phyloP scores from a whole-genome alignment of 1,140 invertebrate genomes.

The Trinorchestia longiramus region DNA sequence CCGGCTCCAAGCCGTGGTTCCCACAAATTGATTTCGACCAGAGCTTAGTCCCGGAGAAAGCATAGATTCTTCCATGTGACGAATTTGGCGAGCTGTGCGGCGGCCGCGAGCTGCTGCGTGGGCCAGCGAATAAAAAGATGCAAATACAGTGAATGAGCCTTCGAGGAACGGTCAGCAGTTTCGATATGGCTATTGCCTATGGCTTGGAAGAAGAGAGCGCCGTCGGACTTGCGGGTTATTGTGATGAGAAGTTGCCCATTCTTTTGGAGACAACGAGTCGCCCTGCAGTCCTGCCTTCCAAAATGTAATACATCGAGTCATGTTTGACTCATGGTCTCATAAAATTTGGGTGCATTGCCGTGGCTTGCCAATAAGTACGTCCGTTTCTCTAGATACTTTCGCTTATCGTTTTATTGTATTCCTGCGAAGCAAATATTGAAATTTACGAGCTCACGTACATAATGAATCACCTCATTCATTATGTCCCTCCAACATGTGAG shows the following conservation, averaged over 20 bases:
- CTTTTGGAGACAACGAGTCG: not conserved
- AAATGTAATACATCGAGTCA: not conserved
- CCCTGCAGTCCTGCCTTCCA: not conserved
- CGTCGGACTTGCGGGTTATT: not conserved
- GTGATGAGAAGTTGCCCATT: conserved; percentile 6
- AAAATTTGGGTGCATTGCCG: not conserved
- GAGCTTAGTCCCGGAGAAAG: not conserved
- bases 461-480: not conserved
- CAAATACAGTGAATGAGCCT: conserved; percentile 11
- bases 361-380: not conserved
- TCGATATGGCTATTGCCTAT: conserved; percentile 6
- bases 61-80: not conserved
- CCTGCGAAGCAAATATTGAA: not conserved
- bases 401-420: not conserved
- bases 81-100: conserved; percentile 19
- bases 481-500: not conserved
- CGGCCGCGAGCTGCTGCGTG: conserved; percentile 4
- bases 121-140: not conserved
- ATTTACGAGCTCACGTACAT: not conserved
- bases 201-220: not conserved
- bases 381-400: not conserved
- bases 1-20: not conserved
- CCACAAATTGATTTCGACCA: not conserved
- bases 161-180: conserved; percentile 23
- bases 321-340: not conserved